These are phyloP conservation scores for Taxidea taxus DNA, from an alignment of 2,113 vertebrate genomes.

Conservation along the genomic window DNA sequence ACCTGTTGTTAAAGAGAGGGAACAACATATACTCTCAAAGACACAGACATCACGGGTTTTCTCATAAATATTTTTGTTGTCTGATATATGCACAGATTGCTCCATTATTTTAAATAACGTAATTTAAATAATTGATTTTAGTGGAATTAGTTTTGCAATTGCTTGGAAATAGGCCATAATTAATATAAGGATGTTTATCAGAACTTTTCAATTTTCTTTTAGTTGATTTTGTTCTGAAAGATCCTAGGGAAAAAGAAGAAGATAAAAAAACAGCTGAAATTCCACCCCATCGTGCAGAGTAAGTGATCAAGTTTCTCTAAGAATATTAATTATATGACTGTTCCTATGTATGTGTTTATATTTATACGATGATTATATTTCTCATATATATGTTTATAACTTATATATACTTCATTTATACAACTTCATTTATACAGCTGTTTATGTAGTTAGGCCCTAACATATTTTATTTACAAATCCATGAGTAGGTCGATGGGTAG, in stretches of 20 bases:
- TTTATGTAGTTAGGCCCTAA: not conserved
- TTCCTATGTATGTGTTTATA: not conserved
- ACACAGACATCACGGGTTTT: not conserved
- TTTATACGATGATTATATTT: not conserved
- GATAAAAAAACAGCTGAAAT: conserved; percentile 71
- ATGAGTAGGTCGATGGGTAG: not conserved
- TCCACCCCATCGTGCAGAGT: conserved; percentile 89
- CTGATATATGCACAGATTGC: not conserved
- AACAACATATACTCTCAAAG: not conserved
- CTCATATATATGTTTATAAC: not conserved
- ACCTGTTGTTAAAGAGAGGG: not conserved
- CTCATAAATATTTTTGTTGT: not conserved
- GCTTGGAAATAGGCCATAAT: not conserved
- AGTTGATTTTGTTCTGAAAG: conserved; percentile 91
- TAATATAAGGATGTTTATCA: conserved; percentile 3
- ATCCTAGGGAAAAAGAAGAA: conserved; percentile 82
- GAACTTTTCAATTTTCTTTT: conserved; percentile 66
- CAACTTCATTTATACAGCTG: not conserved
- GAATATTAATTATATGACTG: not conserved
- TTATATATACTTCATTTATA: not conserved
- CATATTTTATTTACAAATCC: not conserved
- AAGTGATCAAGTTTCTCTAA: conserved; percentile 65
- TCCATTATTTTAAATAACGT: not conserved
- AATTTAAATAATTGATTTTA: conserved; percentile 23
- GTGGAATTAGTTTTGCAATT: conserved; percentile 13